Evolutionary conservation across 2,888 invertebrate species (phyloP).

Genomic region (Acronicta leporina): DNA sequence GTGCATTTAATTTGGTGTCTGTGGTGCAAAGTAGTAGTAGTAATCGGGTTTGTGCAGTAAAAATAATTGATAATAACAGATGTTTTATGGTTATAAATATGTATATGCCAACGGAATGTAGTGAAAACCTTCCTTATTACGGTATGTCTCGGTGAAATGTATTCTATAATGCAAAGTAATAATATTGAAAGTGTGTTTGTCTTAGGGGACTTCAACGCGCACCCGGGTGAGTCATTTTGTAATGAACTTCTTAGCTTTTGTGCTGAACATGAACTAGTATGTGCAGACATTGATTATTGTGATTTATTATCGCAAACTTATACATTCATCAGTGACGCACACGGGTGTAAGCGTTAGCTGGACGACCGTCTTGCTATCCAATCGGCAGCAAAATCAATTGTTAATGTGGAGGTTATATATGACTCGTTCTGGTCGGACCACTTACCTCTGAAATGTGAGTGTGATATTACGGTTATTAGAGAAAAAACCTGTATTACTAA

Average conservation of each 20-base stretch:
- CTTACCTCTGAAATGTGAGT: conserved; percentile 2
- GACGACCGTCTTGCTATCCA: conserved; percentile 10
- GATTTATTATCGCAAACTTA: too few species aligned
- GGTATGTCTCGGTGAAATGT: neutral
- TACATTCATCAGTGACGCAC: conserved; percentile 7
- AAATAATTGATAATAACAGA: neutral
- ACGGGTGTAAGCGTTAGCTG: conserved; percentile 14
- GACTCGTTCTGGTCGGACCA: conserved; percentile 8
- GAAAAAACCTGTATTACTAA: neutral
- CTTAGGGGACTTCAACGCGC: too few species aligned
- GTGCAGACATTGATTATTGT: too few species aligned
- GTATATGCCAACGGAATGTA: neutral
- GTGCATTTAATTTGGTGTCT: neutral
- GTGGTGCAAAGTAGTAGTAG: neutral
- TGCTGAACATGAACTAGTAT: neutral
- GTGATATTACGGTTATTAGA: neutral
- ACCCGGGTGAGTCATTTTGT: neutral
- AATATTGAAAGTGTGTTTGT: too few species aligned
- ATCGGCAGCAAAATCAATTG: neutral
- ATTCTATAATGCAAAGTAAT: neutral
- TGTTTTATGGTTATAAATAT: neutral
- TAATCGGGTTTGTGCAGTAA: conserved; percentile 1
- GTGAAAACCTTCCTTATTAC: neutral
- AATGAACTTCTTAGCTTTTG: neutral
- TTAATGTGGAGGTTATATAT: neutral